A percentile compares a stretch with the other conserved stretches of the same genome.
phyloP scores from a whole-genome alignment of 53 echinoderm and acorn worm genomes.

The Paelopatides confundens region DNA sequence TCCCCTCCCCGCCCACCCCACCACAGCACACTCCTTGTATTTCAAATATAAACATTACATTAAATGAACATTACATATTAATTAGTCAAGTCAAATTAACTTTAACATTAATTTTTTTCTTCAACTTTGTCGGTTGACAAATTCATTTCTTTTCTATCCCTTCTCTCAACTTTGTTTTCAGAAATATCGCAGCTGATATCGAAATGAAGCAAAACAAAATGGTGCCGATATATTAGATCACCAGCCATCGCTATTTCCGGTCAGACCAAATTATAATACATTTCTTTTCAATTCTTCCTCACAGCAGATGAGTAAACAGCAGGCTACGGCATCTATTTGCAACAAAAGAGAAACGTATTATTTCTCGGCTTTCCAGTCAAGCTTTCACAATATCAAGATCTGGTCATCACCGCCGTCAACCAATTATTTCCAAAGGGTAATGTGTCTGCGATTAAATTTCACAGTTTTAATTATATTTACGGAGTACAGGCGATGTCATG shows the following conservation, averaged over 20 bases:
- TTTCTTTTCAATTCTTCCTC: background rate
- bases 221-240: background rate
- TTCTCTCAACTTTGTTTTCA: too few relatives aligned
- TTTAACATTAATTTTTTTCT: too few relatives aligned
- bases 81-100: too few relatives aligned
- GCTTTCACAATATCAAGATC: background rate
- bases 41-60: too few relatives aligned
- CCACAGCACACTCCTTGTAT: too few relatives aligned
- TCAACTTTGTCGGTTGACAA: too few relatives aligned
- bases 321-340: background rate
- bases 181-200: conserved; percentile 15
- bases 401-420: background rate
- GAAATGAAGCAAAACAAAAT: conserved; percentile 1
- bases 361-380: background rate
- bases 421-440: background rate
- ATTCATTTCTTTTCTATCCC: too few relatives aligned
- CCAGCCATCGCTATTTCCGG: conserved; percentile 23
- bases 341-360: background rate
- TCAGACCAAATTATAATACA: background rate
- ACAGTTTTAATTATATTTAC: background rate
- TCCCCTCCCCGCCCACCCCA: too few relatives aligned
- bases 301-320: background rate
- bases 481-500: background rate
- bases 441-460: background rate
- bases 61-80: too few relatives aligned